These are phyloP conservation scores for Zonotrichia leucophrys DNA, from an alignment of 2,113 vertebrate genomes.

Conservation along the genomic window DNA sequence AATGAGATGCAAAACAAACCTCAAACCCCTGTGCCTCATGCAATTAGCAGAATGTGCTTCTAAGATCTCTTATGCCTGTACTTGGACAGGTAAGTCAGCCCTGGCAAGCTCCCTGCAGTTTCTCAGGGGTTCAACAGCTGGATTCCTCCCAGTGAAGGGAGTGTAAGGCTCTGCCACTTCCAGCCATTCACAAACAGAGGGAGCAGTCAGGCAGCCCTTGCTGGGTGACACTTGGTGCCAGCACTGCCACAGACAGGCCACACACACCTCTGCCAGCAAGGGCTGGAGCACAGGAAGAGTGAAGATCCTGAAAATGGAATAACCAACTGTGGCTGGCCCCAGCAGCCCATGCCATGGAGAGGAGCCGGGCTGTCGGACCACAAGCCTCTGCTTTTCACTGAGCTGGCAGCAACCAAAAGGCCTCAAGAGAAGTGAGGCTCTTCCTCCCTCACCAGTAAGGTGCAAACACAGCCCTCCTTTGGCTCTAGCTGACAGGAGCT, in stretches of 20 bases:
- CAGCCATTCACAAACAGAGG: background rate
- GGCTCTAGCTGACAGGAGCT: background rate
- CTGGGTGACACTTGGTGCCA: background rate
- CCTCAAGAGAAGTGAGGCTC: background rate
- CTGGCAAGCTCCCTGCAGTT: background rate
- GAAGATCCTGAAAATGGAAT: background rate
- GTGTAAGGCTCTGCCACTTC: background rate
- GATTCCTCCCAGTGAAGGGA: background rate
- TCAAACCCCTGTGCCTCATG: background rate
- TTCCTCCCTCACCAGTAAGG: background rate
- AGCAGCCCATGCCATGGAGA: background rate
- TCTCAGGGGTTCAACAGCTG: background rate
- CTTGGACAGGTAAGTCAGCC: background rate
- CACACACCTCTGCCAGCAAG: background rate
- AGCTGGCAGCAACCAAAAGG: background rate
- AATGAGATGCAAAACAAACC: background rate
- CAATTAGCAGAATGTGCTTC: background rate
- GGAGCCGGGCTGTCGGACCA: background rate
- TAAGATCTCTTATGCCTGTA: background rate
- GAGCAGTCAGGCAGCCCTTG: background rate
- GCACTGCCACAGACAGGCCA: background rate
- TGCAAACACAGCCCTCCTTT: background rate
- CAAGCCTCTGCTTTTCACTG: background rate
- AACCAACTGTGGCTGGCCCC: background rate
- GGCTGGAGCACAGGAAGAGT: background rate